Evolutionary conservation across 2,113 vertebrate genomes (phyloP).

Genomic region (Rhynchomys soricoides): DNA sequence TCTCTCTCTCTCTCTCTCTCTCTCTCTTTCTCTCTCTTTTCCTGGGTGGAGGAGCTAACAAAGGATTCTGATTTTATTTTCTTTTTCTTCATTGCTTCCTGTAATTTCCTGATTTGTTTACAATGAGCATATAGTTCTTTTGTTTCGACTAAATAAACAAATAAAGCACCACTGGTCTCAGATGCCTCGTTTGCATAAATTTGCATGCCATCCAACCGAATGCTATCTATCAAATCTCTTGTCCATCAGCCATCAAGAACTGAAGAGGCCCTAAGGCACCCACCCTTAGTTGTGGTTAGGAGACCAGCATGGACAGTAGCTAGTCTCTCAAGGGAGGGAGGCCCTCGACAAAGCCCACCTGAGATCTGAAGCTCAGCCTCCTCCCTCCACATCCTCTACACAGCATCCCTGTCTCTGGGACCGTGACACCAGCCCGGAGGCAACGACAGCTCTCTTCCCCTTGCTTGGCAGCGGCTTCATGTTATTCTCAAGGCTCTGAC

Average conservation of each 20-base stretch:
- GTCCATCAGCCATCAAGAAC: not conserved
- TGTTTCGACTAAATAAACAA: conserved; percentile 71
- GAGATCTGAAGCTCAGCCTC: not conserved
- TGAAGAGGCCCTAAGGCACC: not conserved
- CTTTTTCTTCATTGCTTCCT: not conserved
- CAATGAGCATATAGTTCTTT: conserved; percentile 56
- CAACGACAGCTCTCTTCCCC: not conserved
- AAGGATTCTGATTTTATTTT: conserved; percentile 30
- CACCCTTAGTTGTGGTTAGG: not conserved
- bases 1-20: not conserved
- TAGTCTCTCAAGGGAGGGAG: not conserved
- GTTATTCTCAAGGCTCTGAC: conserved; percentile 62
- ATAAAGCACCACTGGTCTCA: not conserved
- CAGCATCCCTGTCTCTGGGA: fast-evolving
- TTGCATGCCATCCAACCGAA: conserved; percentile 43
- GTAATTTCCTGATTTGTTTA: conserved; percentile 61
- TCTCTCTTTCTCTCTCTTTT: not conserved
- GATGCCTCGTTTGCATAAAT: conserved; percentile 67
- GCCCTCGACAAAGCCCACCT: not conserved
- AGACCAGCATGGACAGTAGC: not conserved
- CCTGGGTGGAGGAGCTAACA: conserved; percentile 25
- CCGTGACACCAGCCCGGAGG: not conserved
- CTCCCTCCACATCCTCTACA: not conserved
- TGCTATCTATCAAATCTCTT: conserved; percentile 33
- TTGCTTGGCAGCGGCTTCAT: not conserved